Evolutionary conservation across 2,797 vertebrate genomes (phyloP), one percentile per base, ranked within the genome.

Genomic region (Sebastes variabilis): DNA sequence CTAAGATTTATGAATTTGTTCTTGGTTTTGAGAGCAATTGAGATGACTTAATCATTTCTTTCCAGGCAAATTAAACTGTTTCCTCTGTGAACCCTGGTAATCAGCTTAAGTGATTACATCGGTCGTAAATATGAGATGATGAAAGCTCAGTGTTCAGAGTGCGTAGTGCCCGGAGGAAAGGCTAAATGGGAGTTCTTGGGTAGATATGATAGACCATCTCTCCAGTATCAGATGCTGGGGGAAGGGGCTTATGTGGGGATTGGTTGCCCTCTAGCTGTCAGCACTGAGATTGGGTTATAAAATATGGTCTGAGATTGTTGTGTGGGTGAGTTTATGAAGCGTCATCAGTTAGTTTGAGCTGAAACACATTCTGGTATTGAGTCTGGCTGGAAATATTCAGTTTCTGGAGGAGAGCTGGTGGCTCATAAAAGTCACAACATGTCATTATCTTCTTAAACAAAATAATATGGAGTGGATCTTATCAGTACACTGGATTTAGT

Each of bases 241-340:
- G 70, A 86, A 74, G 79, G 89, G 87, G 79, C 70, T 88, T 94
- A 49, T 76, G 87, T 92, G 93, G 92, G 93, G 93, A 88, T 94
- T 91, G 95, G 95, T 95, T 96, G 95, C 96, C 96, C 96, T 96
- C 96, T 96, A 96, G 96, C 95, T 96, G 96, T 92, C 92, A 93
- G 84, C 81, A 70, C 61, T 78, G 84, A 95, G 89, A 95, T 32
- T 89, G 58, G 61, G 79, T 86, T 83, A 90, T 93, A 79, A 90
- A 89, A 87, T 88, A 89, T 82, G 70, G 62, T 72, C 58, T 56
- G 46, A 64, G 70, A 68, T 68, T 22, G 54, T 52, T 82, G 68
- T 69, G 29, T 38, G 67, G 59, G 25, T 72, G 70, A 72, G 66
- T 87, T 88, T 52, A 38, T 83, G 59, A 62, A 49, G 75, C 25